These are phyloP conservation scores for Hipposideros armiger DNA, from an alignment of 2,113 vertebrate species.

Conservation along the genomic window DNA sequence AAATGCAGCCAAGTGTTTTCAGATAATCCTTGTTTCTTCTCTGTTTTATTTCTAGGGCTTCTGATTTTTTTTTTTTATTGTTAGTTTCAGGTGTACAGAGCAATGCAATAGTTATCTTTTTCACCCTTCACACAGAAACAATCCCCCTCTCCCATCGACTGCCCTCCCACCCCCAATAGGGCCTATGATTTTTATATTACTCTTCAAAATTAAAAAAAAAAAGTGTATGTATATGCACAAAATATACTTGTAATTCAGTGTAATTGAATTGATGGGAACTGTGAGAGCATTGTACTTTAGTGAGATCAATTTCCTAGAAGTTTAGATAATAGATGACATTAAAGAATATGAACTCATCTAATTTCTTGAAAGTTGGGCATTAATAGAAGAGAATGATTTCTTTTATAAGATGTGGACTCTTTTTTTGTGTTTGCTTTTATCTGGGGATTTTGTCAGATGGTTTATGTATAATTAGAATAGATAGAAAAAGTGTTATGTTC, in stretches of 20 bases:
- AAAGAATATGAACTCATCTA: slow-evolving; percentile 5
- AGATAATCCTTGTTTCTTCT: neutral
- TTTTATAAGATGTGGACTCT: neutral
- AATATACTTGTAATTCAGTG: neutral
- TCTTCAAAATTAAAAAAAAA: neutral
- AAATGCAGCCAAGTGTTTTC: neutral
- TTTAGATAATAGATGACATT: slow-evolving; percentile 1
- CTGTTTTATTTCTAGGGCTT: neutral
- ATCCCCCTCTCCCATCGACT: no score
- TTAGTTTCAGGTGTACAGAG: no score
- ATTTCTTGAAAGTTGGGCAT: slow-evolving; percentile 65
- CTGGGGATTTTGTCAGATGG: neutral
- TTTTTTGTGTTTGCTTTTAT: neutral
- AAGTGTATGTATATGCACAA: neutral
- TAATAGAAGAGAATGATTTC: neutral
- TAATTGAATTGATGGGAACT: neutral
- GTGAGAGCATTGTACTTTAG: neutral
- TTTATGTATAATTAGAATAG: neutral
- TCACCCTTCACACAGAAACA: no score
- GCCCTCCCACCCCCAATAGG: no score
- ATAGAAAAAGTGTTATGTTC: slow-evolving; percentile 28
- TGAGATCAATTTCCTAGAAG: neutral
- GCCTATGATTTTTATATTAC: neutral
- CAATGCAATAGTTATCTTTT: no score
- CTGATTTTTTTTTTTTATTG: neutral